Evolutionary conservation across 2,113 vertebrate species (phyloP).

Genomic region (Hydropotes inermis): DNA sequence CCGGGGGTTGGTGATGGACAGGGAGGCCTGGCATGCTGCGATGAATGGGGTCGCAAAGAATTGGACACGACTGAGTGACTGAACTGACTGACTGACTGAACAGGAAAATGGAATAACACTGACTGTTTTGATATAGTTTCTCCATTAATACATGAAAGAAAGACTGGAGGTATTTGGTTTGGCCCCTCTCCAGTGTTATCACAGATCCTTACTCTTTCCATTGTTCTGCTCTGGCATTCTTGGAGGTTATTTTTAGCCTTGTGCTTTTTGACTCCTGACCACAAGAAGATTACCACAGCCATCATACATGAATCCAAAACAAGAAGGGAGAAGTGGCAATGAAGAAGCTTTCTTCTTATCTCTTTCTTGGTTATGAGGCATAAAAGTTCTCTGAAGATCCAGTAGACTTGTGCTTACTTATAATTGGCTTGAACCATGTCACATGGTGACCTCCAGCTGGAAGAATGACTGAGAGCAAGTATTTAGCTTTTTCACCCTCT

Average conservation of each 20-base stretch:
- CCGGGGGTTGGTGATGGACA: too few species aligned
- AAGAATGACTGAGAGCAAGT: neutral
- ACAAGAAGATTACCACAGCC: neutral
- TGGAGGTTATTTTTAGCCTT: neutral
- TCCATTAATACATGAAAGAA: neutral
- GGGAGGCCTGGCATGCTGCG: too few species aligned
- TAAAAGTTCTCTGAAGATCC: neutral
- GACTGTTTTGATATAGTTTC: neutral
- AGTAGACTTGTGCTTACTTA: neutral
- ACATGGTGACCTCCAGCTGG: neutral
- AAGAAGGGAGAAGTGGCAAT: neutral
- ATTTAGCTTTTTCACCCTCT: neutral
- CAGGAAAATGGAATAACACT: neutral
- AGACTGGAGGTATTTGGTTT: neutral
- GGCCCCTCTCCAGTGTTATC: neutral
- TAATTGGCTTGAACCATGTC: neutral
- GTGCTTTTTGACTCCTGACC: neutral
- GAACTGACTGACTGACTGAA: neutral
- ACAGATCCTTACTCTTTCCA: neutral
- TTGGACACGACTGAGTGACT: fast-evolving
- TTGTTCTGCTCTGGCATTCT: neutral
- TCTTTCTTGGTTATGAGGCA: neutral
- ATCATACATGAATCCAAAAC: neutral
- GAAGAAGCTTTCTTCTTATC: neutral
- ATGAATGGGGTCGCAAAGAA: too few species aligned